phyloP scores from a whole-genome alignment of 1,140 invertebrate genomes.

The Marisa cornuarietis region DNA sequence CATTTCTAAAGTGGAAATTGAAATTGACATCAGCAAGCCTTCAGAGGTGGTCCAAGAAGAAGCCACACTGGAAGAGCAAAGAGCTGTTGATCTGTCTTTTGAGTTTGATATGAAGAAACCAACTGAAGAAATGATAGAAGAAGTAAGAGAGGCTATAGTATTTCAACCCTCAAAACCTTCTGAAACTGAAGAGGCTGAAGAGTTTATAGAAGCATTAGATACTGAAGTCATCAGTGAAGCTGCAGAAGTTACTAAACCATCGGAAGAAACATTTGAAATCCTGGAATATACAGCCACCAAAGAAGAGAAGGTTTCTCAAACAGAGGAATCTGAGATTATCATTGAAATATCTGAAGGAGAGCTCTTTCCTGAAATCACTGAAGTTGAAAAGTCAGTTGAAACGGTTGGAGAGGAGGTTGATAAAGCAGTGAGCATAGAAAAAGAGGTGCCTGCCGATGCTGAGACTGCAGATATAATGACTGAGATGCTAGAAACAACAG shows the following conservation, averaged over 20 bases:
- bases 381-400: not conserved
- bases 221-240: not conserved
- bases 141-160: conserved; percentile 30
- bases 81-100: not conserved
- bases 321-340: conserved; percentile 2
- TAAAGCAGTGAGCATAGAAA: conserved; percentile 21
- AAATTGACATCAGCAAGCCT: conserved; percentile 15
- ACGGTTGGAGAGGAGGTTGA: conserved; percentile 26
- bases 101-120: conserved; percentile 30
- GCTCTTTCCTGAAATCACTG: conserved; percentile 5
- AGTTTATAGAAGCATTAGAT: not conserved
- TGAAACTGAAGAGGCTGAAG: conserved; percentile 14
- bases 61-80: conserved; percentile 5
- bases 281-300: no score
- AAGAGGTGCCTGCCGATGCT: conserved; percentile 6
- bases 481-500: not conserved
- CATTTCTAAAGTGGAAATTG: conserved; percentile 3
- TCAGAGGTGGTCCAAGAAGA: conserved; percentile 18
- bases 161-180: conserved; percentile 20
- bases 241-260: not conserved
- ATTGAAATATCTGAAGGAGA: not conserved
- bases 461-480: not conserved
- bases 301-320: not conserved
- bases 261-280: not conserved
- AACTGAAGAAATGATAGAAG: conserved; percentile 33